Evolutionary conservation across 2,888 invertebrate species (phyloP).

Genomic region (Melanotus villosus): DNA sequence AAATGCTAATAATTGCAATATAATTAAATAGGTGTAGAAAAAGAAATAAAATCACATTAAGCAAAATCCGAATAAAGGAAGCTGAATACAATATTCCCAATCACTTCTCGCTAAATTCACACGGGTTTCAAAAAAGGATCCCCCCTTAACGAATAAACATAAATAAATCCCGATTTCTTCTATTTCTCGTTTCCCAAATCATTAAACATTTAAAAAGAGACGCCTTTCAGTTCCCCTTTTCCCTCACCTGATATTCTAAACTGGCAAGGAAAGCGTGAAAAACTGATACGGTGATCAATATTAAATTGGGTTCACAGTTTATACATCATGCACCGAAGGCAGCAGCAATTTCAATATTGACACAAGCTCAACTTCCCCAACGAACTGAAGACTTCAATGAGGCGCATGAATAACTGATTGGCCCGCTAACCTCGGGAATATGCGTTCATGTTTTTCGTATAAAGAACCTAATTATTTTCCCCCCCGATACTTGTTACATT

Average conservation of each 20-base stretch:
- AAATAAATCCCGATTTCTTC: constrained; percentile 11
- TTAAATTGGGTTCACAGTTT: constrained; percentile 29
- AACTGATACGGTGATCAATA: constrained; percentile 28
- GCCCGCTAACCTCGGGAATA: not conserved
- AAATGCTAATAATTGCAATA: too few species aligned
- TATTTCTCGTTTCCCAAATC: constrained; percentile 9
- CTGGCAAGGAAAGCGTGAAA: constrained; percentile 2
- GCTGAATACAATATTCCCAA: too few species aligned
- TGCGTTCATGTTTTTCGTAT: constrained; percentile 1
- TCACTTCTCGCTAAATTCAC: not conserved
- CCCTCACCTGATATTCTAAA: constrained; percentile 9
- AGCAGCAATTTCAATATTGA: constrained; percentile 22
- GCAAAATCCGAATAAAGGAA: too few species aligned
- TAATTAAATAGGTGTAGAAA: too few species aligned
- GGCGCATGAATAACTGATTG: constrained; percentile 15
- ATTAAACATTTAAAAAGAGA: constrained; percentile 1
- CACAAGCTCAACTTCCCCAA: constrained; percentile 18
- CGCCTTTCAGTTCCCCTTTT: not conserved
- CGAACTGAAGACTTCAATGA: constrained; percentile 8
- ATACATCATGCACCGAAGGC: constrained; percentile 12
- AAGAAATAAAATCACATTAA: too few species aligned
- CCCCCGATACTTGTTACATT: not conserved
- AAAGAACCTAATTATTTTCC: constrained; percentile 8
- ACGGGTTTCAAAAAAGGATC: too few species aligned
- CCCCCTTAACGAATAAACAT: not conserved